Percentiles rank a stretch among this genome's conserved stretches.
Evolutionary conservation across 1,140 invertebrate species (phyloP).

Genomic region (Sycophaga agraensis): DNA sequence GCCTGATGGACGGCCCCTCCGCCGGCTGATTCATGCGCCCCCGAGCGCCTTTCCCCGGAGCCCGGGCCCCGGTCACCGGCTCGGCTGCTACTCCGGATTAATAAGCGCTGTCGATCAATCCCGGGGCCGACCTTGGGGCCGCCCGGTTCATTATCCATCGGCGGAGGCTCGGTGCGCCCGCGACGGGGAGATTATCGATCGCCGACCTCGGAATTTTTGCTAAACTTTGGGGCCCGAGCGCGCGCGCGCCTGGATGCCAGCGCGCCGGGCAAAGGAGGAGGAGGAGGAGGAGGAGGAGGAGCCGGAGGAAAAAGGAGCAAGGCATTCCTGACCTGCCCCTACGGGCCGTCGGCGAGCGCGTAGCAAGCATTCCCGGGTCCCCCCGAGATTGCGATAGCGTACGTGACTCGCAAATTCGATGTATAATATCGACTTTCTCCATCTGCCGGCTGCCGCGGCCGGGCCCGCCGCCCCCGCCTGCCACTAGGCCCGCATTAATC

Average conservation of each 20-base stretch:
- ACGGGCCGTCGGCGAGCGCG: background rate
- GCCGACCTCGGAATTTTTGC: background rate
- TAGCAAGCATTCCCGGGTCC: constrained; percentile 23
- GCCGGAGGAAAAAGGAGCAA: background rate
- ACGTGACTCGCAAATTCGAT: constrained; percentile 33
- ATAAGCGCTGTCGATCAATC: constrained; percentile 32
- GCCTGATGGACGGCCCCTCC: too few species aligned
- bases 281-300: background rate
- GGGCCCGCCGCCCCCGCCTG: background rate
- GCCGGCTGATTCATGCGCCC: constrained; percentile 27
- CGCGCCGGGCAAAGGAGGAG: background rate
- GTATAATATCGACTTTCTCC: constrained; percentile 14
- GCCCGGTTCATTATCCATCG: too few species aligned
- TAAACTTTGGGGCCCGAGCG: too few species aligned
- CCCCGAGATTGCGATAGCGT: constrained; percentile 26
- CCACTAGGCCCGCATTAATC: constrained; percentile 1
- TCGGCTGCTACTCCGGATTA: constrained; percentile 5
- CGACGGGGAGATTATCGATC: background rate
- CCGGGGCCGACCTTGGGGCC: too few species aligned
- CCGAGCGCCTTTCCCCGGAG: background rate
- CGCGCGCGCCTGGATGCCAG: too few species aligned
- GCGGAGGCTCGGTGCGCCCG: too few species aligned
- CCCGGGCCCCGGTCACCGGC: background rate
- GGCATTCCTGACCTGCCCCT: constrained; percentile 14
- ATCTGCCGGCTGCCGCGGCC: background rate